Conservation (phyloP, 2,888 invertebrate genomes). For the Platerodrilus igneus region DNA sequence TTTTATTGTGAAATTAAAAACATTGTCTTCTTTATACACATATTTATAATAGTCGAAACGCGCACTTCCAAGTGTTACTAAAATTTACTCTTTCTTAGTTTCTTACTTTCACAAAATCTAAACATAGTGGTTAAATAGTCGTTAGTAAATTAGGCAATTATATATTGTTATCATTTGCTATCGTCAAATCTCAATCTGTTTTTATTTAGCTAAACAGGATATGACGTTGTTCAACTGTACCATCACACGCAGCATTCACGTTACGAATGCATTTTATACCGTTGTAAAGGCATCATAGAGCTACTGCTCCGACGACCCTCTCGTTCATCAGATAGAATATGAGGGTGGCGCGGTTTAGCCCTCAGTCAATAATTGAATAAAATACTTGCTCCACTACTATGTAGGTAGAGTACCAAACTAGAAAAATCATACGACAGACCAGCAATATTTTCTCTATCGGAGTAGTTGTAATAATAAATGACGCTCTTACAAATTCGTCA, state of each 20-base stretch:
- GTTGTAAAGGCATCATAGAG: slow-evolving; percentile 17
- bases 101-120: not conserved
- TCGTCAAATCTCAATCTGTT: slow-evolving; percentile 19
- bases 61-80: too few relatives aligned
- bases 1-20: slow-evolving; percentile 31
- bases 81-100: not conserved
- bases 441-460: too few relatives aligned
- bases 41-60: not conserved
- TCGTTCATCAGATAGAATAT: too few relatives aligned
- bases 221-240: slow-evolving; percentile 26
- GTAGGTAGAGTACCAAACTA: too few relatives aligned
- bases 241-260: slow-evolving; percentile 1
- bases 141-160: slow-evolving; percentile 9
- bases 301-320: too few relatives aligned
- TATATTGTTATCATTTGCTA: slow-evolving; percentile 13
- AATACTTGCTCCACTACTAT: too few relatives aligned
- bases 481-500: too few relatives aligned
- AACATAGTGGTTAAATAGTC: not conserved
- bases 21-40: slow-evolving; percentile 18
- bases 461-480: too few relatives aligned
- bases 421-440: too few relatives aligned
- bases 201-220: slow-evolving; percentile 30
- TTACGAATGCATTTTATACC: too few relatives aligned
- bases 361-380: slow-evolving; percentile 4
- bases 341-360: too few relatives aligned